phyloP scores from a whole-genome alignment of 2,888 invertebrate genomes.

The Athalia circularis region DNA sequence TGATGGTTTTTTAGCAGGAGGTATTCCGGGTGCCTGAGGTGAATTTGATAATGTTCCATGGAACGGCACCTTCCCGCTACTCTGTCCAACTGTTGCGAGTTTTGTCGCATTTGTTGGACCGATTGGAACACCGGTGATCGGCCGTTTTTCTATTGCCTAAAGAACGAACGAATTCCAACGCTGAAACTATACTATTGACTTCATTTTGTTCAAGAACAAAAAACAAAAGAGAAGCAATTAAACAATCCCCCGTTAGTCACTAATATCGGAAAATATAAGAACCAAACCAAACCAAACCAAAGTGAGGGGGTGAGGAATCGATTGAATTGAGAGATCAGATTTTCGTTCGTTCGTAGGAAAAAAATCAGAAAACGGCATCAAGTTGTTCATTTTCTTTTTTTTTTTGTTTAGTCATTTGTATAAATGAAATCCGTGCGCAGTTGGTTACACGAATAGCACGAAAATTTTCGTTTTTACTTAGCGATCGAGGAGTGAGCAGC shows the following conservation, averaged over 20 bases:
- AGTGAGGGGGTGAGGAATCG: background rate
- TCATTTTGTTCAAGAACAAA: too few relatives aligned
- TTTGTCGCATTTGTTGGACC: conserved; percentile 54
- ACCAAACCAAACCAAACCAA: background rate
- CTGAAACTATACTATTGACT: background rate
- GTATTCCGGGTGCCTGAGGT: conserved; percentile 68
- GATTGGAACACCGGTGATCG: conserved; percentile 44
- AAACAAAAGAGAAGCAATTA: too few relatives aligned
- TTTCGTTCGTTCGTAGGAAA: too few relatives aligned
- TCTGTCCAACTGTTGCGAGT: conserved; percentile 45
- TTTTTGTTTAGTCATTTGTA: too few relatives aligned
- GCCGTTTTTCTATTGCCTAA: conserved; percentile 69
- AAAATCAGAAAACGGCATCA: too few relatives aligned
- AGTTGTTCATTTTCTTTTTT: too few relatives aligned
- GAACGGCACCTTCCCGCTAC: conserved; percentile 30
- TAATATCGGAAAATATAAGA: too few relatives aligned
- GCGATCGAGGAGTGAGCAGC: too few relatives aligned
- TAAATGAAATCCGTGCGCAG: too few relatives aligned
- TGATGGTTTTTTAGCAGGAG: conserved; percentile 73
- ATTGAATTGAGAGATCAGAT: background rate
- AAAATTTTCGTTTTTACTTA: too few relatives aligned
- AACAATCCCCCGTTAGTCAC: background rate
- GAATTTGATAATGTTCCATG: conserved; percentile 50
- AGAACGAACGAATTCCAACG: conserved; percentile 58
- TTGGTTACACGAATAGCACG: too few relatives aligned